A percentile compares a stretch with the other conserved stretches of the same genome.
phyloP scores from a whole-genome alignment of 2,888 invertebrate genomes.

The Rhagonycha fulva region DNA sequence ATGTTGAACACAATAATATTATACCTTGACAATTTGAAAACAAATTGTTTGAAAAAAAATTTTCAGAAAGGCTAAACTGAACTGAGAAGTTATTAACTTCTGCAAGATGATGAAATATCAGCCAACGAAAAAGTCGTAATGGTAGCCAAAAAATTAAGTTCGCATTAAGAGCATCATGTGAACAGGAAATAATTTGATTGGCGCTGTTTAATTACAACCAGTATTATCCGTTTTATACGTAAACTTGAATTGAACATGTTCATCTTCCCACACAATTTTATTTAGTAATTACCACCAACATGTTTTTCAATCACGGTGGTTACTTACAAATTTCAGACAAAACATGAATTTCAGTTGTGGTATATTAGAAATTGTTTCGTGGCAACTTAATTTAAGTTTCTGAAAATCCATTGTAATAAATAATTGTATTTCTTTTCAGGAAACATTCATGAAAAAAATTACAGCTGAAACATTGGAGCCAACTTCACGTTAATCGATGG shows the following conservation, averaged over 20 bases:
- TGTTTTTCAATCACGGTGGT: background rate
- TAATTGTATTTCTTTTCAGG: background rate
- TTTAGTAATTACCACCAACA: background rate
- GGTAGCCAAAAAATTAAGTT: no score
- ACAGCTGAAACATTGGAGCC: background rate
- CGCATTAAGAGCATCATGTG: no score
- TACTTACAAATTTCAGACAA: no score
- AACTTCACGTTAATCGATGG: background rate
- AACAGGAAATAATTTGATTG: no score
- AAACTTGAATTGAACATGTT: background rate
- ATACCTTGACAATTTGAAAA: background rate
- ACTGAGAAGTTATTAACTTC: no score
- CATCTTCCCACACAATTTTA: background rate
- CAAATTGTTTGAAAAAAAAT: no score
- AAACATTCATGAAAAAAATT: background rate
- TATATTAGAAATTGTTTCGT: background rate
- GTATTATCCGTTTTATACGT: background rate
- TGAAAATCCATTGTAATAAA: background rate
- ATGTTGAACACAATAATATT: background rate
- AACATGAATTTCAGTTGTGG: no score
- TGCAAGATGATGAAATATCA: no score
- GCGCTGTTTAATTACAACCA: background rate
- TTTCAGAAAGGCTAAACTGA: no score
- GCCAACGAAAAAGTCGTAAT: no score
- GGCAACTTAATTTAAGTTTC: background rate